Percentiles rank a stretch among this genome's conserved stretches.
phyloP scores from a whole-genome alignment of 2,888 invertebrate species.

The Ophion slaviceki region DNA sequence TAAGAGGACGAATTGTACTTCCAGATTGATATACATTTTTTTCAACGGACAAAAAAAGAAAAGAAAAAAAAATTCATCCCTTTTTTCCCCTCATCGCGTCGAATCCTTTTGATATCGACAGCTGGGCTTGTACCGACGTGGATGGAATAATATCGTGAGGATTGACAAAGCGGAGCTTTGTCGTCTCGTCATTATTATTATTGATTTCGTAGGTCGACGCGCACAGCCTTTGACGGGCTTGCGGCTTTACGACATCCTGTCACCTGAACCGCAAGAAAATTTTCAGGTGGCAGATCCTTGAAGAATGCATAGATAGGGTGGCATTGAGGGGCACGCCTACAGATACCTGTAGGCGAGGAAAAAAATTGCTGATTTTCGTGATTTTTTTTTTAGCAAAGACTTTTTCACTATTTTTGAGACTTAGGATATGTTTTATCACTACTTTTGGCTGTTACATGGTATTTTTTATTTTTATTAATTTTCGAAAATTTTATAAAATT shows the following conservation, averaged over 20 bases:
- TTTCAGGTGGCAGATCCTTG: background rate
- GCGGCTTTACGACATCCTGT: background rate
- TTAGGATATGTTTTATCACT: too few relatives aligned
- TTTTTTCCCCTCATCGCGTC: background rate
- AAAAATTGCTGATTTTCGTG: too few relatives aligned
- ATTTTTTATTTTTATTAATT: too few relatives aligned
- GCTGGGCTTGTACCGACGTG: constrained; percentile 7
- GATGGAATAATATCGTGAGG: constrained; percentile 10
- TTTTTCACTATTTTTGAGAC: too few relatives aligned
- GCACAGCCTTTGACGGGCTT: constrained; percentile 17
- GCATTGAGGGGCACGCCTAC: too few relatives aligned
- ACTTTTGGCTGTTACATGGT: too few relatives aligned
- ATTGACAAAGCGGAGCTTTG: constrained; percentile 7
- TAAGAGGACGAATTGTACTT: background rate
- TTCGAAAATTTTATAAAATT: too few relatives aligned
- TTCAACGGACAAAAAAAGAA: background rate
- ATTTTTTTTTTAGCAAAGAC: too few relatives aligned
- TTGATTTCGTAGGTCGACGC: background rate
- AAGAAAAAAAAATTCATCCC: background rate
- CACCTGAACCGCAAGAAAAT: constrained; percentile 3
- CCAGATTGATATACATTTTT: background rate
- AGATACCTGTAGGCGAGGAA: too few relatives aligned
- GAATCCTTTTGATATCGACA: constrained; percentile 17
- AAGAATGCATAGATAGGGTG: too few relatives aligned
- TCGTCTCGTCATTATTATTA: constrained; percentile 21